Evolutionary conservation across 2,797 vertebrate species (phyloP), one percentile per base, ranked within the genome.

Genomic region (Peromyscus attwateri): DNA sequence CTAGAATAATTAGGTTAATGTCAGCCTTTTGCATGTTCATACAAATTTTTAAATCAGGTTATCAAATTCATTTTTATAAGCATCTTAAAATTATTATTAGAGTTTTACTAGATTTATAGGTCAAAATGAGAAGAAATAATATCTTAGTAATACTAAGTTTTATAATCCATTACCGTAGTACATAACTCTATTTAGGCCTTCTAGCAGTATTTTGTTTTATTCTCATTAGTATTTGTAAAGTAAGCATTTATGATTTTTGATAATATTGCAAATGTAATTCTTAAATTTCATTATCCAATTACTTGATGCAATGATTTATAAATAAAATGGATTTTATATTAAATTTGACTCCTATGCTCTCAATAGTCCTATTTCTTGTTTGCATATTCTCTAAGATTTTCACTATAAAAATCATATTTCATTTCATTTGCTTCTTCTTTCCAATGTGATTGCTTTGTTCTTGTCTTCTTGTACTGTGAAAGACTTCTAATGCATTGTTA

Each of bases 1-100:
- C 43, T 91, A 87, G 68, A 92, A 73, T 79, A 29, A 31, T 91
- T 73, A 84, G 29, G 57, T 37, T 83, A 83, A 92, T 90, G 31
- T 57, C 25, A 87, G 29, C 31, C 64, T 49, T 82, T 91, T 88
- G 19, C 21, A 87, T 84, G 73, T 92, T 55, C 25, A n/a, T 52
- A 71, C 55, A 92, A 76, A 82, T 60, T 82, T 95, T 92, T 82
- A 29, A 94, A 89, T 80, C 66, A 87, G 25, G 7, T 92, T 62
- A 37, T 93, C 83, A 89, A 80, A 87, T 93, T n/a, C 79, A 75
- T 76, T 91, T 97, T 95, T 43, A 83, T 84, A 95, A 80, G 10
- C 8, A 31, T 85, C 34, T 68, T 84, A 92, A 55, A 91, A 85
- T 81, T 97, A 40, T 64, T 49, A 80, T 37, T 91, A 84, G 40